Evolutionary conservation across 2,888 invertebrate genomes (phyloP).

Genomic region (Drosophila demipolita): DNA sequence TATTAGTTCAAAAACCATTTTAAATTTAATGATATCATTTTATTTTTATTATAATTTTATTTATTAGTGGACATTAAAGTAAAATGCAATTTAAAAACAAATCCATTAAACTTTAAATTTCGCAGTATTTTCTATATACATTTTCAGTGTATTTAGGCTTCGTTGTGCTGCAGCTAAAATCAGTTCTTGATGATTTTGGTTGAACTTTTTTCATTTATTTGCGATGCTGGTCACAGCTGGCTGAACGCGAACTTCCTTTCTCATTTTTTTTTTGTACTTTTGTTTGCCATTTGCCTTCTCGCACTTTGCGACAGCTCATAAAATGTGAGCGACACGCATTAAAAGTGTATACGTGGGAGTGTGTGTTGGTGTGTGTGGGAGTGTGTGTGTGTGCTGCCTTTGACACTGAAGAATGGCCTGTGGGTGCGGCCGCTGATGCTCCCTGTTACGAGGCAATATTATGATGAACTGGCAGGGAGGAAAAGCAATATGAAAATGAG

Average conservation of each 20-base stretch:
- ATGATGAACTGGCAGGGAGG: conserved; percentile 63
- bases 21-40: background rate
- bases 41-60: background rate
- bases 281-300: conserved; percentile 59
- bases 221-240: conserved; percentile 77
- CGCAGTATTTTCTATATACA: background rate
- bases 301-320: conserved; percentile 80
- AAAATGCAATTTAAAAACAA: background rate
- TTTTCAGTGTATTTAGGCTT: background rate
- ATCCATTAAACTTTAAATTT: background rate
- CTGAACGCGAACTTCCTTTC: conserved; percentile 70
- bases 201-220: conserved; percentile 75
- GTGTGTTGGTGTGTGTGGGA: conserved; percentile 12
- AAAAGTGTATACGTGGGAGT: conserved; percentile 59
- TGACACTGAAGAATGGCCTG: conserved; percentile 78
- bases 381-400: conserved; percentile 48
- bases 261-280: conserved; percentile 26
- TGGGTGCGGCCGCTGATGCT: conserved; percentile 44
- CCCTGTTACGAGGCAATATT: conserved; percentile 53
- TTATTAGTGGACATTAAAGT: background rate
- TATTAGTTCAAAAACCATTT: background rate
- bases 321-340: conserved; percentile 80
- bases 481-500: conserved; percentile 77
- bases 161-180: conserved; percentile 1
- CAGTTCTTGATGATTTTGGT: conserved; percentile 54